phyloP scores from a whole-genome alignment of 1,140 invertebrate species.

The Uloborus diversus region DNA sequence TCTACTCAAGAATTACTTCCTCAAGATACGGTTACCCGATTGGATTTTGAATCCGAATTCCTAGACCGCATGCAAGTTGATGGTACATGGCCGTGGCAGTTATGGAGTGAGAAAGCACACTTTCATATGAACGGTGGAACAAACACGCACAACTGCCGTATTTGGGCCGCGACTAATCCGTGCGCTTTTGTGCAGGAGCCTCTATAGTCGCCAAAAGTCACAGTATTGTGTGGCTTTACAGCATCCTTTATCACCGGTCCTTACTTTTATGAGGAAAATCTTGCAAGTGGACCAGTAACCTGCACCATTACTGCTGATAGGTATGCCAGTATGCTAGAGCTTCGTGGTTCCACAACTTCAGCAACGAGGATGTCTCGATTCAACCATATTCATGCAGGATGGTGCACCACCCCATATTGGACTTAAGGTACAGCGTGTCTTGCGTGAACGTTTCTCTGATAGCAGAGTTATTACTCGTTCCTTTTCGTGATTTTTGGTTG shows the following conservation, averaged over 20 bases:
- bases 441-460: not conserved
- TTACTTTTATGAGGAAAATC: not conserved
- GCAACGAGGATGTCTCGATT: not conserved
- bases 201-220: not conserved
- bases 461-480: not conserved
- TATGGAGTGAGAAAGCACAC: slow-evolving; percentile 4
- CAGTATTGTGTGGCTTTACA: not conserved
- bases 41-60: not conserved
- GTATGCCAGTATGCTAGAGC: not conserved
- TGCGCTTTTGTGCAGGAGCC: not conserved
- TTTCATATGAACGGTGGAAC: slow-evolving; percentile 14
- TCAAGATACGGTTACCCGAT: not conserved
- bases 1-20: slow-evolving; percentile 18
- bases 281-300: not conserved
- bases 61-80: slow-evolving; percentile 21
- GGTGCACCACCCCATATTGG: not conserved
- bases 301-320: not conserved
- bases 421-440: not conserved
- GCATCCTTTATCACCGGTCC: slow-evolving; percentile 20
- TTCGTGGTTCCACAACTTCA: not conserved
- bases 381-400: slow-evolving; percentile 5
- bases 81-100: slow-evolving; percentile 16
- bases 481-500: not conserved
- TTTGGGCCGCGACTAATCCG: slow-evolving; percentile 22
- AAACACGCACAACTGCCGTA: not conserved